Evolutionary conservation across 2,888 invertebrate genomes (phyloP).

Genomic region (Agrochola circellaris): DNA sequence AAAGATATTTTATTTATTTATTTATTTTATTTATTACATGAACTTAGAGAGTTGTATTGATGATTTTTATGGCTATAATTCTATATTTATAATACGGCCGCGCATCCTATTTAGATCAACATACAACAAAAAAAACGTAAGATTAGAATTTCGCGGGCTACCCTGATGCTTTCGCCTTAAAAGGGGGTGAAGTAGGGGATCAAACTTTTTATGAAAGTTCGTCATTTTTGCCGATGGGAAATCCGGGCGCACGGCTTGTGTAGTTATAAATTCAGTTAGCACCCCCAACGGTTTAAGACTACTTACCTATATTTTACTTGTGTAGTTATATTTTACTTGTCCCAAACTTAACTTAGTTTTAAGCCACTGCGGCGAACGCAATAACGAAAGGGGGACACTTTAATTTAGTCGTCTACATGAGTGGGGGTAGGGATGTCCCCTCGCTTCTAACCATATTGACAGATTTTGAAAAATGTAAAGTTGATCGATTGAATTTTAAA

Average conservation of each 20-base stretch:
- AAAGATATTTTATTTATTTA: too few relatives aligned
- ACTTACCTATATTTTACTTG: background rate
- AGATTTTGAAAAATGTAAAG: slow-evolving; percentile 31
- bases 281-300: background rate
- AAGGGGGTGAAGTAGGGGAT: background rate
- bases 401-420: slow-evolving; percentile 30
- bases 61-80: too few relatives aligned
- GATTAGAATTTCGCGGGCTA: too few relatives aligned
- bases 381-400: slow-evolving; percentile 44
- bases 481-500: slow-evolving; percentile 9
- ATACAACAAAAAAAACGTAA: too few relatives aligned
- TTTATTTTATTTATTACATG: too few relatives aligned
- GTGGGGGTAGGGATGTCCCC: slow-evolving; percentile 38
- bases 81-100: too few relatives aligned
- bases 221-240: background rate
- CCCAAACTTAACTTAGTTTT: slow-evolving; percentile 27
- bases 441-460: slow-evolving; percentile 28
- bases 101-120: too few relatives aligned
- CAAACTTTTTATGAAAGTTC: background rate
- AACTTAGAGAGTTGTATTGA: too few relatives aligned
- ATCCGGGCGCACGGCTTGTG: background rate
- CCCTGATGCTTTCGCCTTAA: too few relatives aligned
- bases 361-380: slow-evolving; percentile 24
- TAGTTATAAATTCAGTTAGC: slow-evolving; percentile 1
- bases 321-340: slow-evolving; percentile 7